phyloP scores from a whole-genome alignment of 2,888 invertebrate species.

The Hipparchia sbordonii region DNA sequence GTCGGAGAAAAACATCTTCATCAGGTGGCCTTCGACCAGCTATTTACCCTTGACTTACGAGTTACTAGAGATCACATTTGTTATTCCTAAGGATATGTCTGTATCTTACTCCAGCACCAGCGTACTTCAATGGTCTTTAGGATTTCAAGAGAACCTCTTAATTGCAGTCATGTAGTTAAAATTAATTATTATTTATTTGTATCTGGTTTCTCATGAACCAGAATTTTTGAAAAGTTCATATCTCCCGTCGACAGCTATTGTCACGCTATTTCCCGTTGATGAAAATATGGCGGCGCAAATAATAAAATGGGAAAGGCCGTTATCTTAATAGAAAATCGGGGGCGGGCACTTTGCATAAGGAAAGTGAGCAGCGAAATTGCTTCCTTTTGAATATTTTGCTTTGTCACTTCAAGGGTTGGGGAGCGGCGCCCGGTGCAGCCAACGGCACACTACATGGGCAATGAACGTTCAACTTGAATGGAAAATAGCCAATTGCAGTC shows the following conservation, averaged over 20 bases:
- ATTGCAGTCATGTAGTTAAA: background rate
- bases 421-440: background rate
- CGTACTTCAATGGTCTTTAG: no score
- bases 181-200: background rate
- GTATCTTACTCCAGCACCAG: no score
- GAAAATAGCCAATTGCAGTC: constrained; percentile 19
- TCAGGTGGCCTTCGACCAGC: no score
- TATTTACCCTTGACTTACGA: no score
- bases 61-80: no score
- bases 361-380: constrained; percentile 39
- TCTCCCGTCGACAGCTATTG: constrained; percentile 67
- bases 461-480: constrained; percentile 16
- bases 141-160: no score
- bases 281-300: constrained; percentile 68
- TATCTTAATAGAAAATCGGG: constrained; percentile 80
- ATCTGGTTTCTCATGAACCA: background rate
- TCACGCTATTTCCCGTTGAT: constrained; percentile 50
- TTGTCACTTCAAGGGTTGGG: constrained; percentile 39
- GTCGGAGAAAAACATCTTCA: no score
- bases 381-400: constrained; percentile 38
- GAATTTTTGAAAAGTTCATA: constrained; percentile 43
- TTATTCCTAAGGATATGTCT: no score
- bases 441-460: background rate
- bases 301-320: constrained; percentile 53
- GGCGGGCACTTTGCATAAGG: constrained; percentile 43